Base-by-base conservation (phyloP, 2,888 invertebrate species). In the Oegoconia quadripuncta region DNA sequence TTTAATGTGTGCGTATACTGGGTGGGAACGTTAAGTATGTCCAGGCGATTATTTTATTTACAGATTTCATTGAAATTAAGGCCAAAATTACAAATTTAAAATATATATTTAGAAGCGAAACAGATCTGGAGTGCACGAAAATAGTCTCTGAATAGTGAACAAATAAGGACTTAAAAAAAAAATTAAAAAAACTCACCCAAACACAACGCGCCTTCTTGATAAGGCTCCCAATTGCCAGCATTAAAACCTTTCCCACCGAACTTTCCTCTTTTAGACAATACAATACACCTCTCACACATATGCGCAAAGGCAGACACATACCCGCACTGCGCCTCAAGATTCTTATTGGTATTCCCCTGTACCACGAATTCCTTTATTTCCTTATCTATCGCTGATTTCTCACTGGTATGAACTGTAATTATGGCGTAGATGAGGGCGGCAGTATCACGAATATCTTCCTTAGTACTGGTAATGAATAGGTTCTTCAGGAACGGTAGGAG, bases 391-490 rank as follows among this genome's bases (percentile, higher is more conserved):
- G 70, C 57, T 0, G 65, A 41, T 37, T 89, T 86, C 5, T 93
- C 81, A 34, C 89, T 88, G 0, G 90, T 90, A 43, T 91, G 77
- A 0, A 92, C 91, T 9, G 91, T 88, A 13, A 95, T 89, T 33
- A 95, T 89, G 1, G 93, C 93, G 69, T 93, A 95, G 36, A 96
- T 89, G 50, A 93, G 89, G 0, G 96, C 91, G 0, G 93, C 91
- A 34, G 90, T 83, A 31, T 93, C 92, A 31, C 96, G 88, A 44
- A 95, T 90, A 13, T 93, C 93, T 70, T 95, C 94, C 52, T 93
- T 94, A 5, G 92, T 92, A 47, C 79, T 84, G 31, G 92, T 92
- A 11, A 89, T 90, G 35, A 94, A 83, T 1, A 93, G 75, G 41
- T 89, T 90, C 55, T 89, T 81, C 1, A 95, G 67, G 90, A 93